phyloP scores from a whole-genome alignment of 2,888 invertebrate genomes.

The Chymomyza amoena region DNA sequence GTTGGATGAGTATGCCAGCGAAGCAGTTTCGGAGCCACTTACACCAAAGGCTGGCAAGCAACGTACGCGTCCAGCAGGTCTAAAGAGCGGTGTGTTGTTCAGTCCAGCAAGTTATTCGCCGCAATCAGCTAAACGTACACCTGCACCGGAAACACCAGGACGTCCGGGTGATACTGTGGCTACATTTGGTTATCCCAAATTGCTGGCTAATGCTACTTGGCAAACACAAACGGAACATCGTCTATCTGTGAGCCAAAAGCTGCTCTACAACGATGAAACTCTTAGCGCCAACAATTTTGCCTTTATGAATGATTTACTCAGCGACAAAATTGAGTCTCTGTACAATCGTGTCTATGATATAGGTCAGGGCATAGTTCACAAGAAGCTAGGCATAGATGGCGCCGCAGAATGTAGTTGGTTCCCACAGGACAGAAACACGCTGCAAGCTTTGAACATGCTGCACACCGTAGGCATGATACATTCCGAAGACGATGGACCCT shows the following conservation, averaged over 20 bases:
- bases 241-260: conserved; percentile 79
- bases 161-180: conserved; percentile 82
- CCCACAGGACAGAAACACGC: conserved; percentile 72
- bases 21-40: conserved; percentile 34
- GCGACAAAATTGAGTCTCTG: conserved; percentile 71
- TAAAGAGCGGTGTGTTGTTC: conserved; percentile 70
- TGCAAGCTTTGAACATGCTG: conserved; percentile 67
- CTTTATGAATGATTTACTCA: conserved; percentile 78
- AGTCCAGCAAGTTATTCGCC: conserved; percentile 78
- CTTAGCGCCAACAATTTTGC: conserved; percentile 72
- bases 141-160: conserved; percentile 23
- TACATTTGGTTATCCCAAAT: conserved; percentile 81
- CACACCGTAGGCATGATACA: conserved; percentile 85
- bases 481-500: conserved; percentile 85
- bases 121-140: conserved; percentile 66
- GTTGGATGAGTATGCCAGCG: conserved; percentile 64
- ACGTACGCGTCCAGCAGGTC: conserved; percentile 54
- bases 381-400: conserved; percentile 65
- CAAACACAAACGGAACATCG: conserved; percentile 55
- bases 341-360: conserved; percentile 75
- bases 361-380: conserved; percentile 74
- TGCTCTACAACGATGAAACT: conserved; percentile 80
- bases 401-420: conserved; percentile 72
- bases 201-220: conserved; percentile 78
- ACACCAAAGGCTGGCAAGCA: conserved; percentile 61